phyloP scores from a whole-genome alignment of 1,140 invertebrate genomes.

The Muscidifurax raptorellus region DNA sequence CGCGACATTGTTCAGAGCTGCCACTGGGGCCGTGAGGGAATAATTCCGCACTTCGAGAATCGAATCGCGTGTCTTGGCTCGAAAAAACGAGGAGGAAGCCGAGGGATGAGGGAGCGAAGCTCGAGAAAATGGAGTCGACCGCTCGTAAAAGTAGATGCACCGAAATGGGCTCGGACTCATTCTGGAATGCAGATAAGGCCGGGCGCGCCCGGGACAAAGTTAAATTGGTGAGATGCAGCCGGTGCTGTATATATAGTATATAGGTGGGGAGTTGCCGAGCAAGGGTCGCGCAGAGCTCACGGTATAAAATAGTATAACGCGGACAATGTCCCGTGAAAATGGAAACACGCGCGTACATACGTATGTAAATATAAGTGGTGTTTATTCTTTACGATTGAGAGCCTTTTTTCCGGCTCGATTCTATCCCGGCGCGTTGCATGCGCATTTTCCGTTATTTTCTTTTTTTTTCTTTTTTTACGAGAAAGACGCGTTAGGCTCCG shows the following conservation, averaged over 20 bases:
- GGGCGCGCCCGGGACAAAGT: constrained; percentile 33
- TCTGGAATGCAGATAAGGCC: constrained; percentile 43
- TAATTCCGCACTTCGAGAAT: constrained; percentile 1
- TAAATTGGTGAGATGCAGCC: constrained; percentile 37
- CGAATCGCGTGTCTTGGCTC: neutral
- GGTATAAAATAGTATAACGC: constrained; percentile 25
- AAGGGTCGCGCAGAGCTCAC: too few species aligned
- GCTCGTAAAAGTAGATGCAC: constrained; percentile 42
- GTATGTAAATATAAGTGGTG: neutral
- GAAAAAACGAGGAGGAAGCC: constrained; percentile 4
- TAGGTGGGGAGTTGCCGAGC: too few species aligned
- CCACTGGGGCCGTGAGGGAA: neutral
- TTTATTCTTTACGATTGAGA: neutral
- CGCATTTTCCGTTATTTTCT: neutral
- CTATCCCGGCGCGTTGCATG: neutral
- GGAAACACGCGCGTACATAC: constrained; percentile 6
- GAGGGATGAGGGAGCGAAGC: neutral
- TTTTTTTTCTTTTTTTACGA: neutral
- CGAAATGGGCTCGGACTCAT: constrained; percentile 37
- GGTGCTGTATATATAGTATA: too few species aligned
- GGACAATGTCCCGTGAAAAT: constrained; percentile 28
- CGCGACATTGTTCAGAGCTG: neutral
- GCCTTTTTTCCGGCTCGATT: neutral
- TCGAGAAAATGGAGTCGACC: constrained; percentile 37
- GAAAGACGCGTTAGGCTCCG: too few species aligned